These are phyloP conservation scores for Orius insidiosus DNA, from an alignment of 1,140 invertebrate species.

Conservation along the genomic window DNA sequence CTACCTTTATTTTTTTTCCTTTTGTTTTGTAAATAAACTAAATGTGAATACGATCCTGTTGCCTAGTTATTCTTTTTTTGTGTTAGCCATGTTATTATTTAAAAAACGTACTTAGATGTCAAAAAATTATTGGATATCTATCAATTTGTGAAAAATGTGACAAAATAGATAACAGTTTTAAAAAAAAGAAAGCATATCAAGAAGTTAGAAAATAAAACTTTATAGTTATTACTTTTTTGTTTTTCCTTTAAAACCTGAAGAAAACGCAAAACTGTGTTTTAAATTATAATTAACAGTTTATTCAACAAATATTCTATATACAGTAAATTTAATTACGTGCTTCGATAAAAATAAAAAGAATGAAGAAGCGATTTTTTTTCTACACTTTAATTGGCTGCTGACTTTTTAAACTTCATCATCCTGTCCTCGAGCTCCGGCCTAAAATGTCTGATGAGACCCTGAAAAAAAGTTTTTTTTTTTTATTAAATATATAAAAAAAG, in stretches of 20 bases:
- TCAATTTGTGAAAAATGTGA: not conserved
- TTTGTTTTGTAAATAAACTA: conserved; percentile 16
- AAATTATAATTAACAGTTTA: conserved; percentile 1
- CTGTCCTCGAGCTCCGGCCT: conserved; percentile 78
- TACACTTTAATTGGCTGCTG: conserved; percentile 8
- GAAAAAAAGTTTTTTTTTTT: conserved; percentile 15
- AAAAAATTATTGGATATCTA: conserved; percentile 12
- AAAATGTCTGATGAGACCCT: conserved; percentile 92
- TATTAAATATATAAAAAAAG: not conserved
- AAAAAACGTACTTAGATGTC: not conserved
- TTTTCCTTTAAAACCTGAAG: too few relatives aligned
- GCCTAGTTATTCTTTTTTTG: not conserved
- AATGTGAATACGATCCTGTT: conserved; percentile 14
- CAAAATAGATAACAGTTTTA: conserved; percentile 17
- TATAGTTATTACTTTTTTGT: conserved; percentile 34
- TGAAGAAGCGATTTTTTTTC: conserved; percentile 26
- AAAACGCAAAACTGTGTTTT: not conserved
- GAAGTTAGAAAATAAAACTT: conserved; percentile 90
- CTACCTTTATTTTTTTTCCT: not conserved
- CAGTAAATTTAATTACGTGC: too few relatives aligned
- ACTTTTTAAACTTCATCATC: conserved; percentile 35
- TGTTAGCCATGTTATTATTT: too few relatives aligned
- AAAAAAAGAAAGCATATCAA: conserved; percentile 61
- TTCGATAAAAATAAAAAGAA: conserved; percentile 89
- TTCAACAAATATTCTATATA: not conserved